Evolutionary conservation across 53 echinoderm and acorn worm species (phyloP).

Genomic region (Paelopatides confundens): DNA sequence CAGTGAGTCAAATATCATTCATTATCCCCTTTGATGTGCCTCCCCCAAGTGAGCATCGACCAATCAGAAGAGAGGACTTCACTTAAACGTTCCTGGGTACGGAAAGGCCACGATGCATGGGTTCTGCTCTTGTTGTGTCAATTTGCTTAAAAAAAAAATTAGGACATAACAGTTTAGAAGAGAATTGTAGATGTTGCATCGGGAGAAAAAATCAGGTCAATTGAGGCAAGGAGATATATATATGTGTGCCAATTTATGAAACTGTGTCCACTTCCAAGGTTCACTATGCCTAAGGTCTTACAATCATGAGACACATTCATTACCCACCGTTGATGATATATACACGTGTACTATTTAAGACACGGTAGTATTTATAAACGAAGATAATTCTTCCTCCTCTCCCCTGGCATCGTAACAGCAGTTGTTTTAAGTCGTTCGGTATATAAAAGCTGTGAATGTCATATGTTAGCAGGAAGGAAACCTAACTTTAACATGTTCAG

Average conservation of each 20-base stretch:
- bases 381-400: too few relatives aligned
- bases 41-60: background rate
- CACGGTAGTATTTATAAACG: too few relatives aligned
- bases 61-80: constrained; percentile 1
- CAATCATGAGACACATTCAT: too few relatives aligned
- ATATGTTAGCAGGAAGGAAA: too few relatives aligned
- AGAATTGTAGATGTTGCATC: background rate
- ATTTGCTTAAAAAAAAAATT: constrained; percentile 12
- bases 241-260: background rate
- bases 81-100: background rate
- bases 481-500: too few relatives aligned
- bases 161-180: background rate
- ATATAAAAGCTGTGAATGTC: too few relatives aligned
- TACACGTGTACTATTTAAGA: too few relatives aligned
- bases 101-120: background rate
- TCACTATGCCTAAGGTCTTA: background rate
- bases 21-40: background rate
- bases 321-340: too few relatives aligned
- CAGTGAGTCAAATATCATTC: constrained; percentile 35
- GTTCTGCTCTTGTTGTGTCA: background rate
- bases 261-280: background rate
- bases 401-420: too few relatives aligned
- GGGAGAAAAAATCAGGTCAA: background rate
- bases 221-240: background rate
- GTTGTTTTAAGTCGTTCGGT: too few relatives aligned